Evolutionary conservation across 2,797 vertebrate species (phyloP).

Genomic region (Poecile montanus): DNA sequence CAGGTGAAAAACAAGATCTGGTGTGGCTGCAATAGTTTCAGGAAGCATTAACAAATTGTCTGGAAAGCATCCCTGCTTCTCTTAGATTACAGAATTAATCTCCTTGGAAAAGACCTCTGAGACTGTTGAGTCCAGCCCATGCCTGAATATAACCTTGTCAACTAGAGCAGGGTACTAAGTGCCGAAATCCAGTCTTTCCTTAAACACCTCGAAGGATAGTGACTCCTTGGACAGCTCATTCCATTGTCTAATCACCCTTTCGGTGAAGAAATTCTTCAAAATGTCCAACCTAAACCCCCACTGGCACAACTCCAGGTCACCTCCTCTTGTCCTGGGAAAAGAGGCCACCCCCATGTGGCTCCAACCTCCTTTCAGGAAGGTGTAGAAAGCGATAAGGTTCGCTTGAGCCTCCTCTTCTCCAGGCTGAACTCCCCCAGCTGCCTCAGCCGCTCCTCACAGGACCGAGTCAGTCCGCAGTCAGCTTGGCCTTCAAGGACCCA

Average conservation of each 20-base stretch:
- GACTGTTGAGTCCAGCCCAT: fast-evolving
- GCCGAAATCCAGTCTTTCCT: background rate
- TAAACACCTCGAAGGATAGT: background rate
- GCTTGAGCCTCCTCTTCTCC: background rate
- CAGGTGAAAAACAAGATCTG: background rate
- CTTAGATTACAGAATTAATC: background rate
- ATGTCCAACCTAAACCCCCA: background rate
- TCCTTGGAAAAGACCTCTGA: background rate
- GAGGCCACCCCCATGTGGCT: fast-evolving
- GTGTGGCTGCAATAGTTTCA: fast-evolving
- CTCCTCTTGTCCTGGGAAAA: background rate
- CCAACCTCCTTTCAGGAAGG: too few relatives aligned
- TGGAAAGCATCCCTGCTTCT: background rate
- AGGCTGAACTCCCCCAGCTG: background rate
- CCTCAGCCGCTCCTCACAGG: background rate
- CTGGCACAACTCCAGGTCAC: background rate
- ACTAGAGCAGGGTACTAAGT: background rate
- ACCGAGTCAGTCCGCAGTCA: fast-evolving
- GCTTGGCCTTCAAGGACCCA: too few relatives aligned
- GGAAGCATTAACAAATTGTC: fast-evolving
- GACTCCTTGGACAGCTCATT: background rate
- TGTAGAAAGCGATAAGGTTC: background rate
- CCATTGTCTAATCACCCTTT: background rate
- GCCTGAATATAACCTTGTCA: fast-evolving
- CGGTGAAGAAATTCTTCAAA: background rate